Base-by-base conservation (phyloP, 2,113 vertebrate species). In the Labeo rohita region DNA sequence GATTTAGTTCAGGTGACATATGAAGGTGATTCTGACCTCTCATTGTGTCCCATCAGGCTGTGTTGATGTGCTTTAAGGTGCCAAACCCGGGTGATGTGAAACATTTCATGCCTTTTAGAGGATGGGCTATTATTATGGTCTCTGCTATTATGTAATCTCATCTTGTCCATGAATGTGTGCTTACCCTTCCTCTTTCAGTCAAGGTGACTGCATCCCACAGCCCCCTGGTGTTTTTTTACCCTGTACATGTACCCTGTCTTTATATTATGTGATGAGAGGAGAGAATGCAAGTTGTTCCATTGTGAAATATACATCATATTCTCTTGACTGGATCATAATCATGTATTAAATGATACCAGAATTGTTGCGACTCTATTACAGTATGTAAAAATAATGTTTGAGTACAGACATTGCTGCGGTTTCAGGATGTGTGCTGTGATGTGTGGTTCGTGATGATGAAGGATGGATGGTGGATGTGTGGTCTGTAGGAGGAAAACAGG, bases 191-290 rank as follows among this genome's bases (percentile, higher is more conserved):
- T 83, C 50, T 83, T n/a, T 73, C 11, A 83, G 81, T 72, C 66
- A 73, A 83, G 81, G 81, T 83, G 66, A 83, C 66, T 83, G 18
- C 8, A n/a, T 73, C 12, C 34, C 63, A 56, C 7, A 73, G 66
- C 12, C 61, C 59, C 59, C 47, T 49, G 63, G 63, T 18, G 23
- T 34, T 68, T 82, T 68, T 52, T 15, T 18, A 12, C 63, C 45
- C 18, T 28, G 28, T 28, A 28, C 28, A 28, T 28, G 28, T 28
- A 28, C 28, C 28, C 28, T 28, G 28, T 28, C 1, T 28, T 28
- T 4, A 18, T 34, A 23, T 63, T 52, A 12, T 52, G 45, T 50
- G 23, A 34, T 68, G 43, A 18, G 12, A 36, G 23, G 9, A 39
- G 23, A 39, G 2, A 0, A 15, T 68, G 47, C 23, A 43, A n/a